Percentiles rank a stretch among this genome's conserved stretches.
phyloP scores from a whole-genome alignment of 2,797 vertebrate species.

The Malurus leucopterus region DNA sequence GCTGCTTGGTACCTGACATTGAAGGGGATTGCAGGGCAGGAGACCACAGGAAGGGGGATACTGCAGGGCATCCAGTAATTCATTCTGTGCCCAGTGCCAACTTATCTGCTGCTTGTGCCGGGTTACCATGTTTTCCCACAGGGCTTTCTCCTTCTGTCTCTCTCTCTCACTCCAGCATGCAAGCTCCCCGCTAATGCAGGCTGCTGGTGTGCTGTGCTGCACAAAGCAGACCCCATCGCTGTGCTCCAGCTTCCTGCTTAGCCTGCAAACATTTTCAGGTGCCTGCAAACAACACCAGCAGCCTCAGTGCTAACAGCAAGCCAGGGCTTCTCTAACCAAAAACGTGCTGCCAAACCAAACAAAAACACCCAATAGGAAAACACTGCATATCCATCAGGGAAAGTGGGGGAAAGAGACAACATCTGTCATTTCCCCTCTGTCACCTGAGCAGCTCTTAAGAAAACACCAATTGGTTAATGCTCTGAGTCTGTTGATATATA shows the following conservation, averaged over 20 bases:
- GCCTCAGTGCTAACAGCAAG: background rate
- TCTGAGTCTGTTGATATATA: background rate
- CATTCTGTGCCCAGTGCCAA: background rate
- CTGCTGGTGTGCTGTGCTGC: background rate
- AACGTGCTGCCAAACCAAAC: background rate
- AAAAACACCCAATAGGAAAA: background rate
- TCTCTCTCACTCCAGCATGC: background rate
- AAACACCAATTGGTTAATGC: background rate
- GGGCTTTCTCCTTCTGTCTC: background rate
- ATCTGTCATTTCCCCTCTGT: background rate
- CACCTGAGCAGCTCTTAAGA: background rate
- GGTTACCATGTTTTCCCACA: background rate
- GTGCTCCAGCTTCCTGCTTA: background rate
- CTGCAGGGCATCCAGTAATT: no score
- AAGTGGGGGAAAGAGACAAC: background rate
- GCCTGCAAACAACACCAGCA: background rate
- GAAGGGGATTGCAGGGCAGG: background rate
- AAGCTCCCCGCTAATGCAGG: accelerated
- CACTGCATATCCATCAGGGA: background rate
- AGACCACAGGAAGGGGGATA: accelerated
- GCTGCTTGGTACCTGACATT: background rate
- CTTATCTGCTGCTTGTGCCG: background rate
- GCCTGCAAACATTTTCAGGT: background rate
- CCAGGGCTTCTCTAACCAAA: background rate
- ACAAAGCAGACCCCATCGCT: background rate